These are phyloP conservation scores for Gibbula magus DNA, from an alignment of 2,888 invertebrate genomes.

Conservation along the genomic window DNA sequence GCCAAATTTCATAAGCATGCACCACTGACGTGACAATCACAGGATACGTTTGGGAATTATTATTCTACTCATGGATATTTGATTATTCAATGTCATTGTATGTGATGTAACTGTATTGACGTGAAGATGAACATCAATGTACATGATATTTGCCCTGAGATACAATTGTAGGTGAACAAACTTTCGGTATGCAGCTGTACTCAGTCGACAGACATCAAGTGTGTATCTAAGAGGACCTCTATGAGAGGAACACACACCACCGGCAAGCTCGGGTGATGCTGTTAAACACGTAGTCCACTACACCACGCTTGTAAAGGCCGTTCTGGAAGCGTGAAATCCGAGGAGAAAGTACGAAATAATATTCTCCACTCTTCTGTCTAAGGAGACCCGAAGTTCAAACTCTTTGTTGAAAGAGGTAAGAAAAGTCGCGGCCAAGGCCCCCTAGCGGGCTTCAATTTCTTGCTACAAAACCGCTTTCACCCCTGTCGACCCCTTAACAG, in stretches of 20 bases:
- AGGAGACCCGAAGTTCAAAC: slow-evolving; percentile 22
- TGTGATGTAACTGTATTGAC: no score
- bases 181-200: no score
- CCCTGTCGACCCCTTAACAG: slow-evolving; percentile 21
- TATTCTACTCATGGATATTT: no score
- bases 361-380: slow-evolving; percentile 20
- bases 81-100: no score
- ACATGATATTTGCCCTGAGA: no score
- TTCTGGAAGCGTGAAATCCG: not conserved
- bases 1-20: no score
- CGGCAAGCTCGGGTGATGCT: not conserved
- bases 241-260: not conserved
- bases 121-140: no score
- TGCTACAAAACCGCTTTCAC: not conserved
- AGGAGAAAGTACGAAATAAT: not conserved
- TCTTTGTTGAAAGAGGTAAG: slow-evolving; percentile 20
- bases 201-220: not conserved
- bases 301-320: not conserved
- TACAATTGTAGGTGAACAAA: no score
- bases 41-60: no score
- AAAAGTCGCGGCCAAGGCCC: slow-evolving; percentile 13
- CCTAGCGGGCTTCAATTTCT: slow-evolving; percentile 19
- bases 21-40: no score
- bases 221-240: not conserved
- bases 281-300: not conserved